phyloP scores from a whole-genome alignment of 2,888 invertebrate genomes.

The Scaptomyza polygonia region DNA sequence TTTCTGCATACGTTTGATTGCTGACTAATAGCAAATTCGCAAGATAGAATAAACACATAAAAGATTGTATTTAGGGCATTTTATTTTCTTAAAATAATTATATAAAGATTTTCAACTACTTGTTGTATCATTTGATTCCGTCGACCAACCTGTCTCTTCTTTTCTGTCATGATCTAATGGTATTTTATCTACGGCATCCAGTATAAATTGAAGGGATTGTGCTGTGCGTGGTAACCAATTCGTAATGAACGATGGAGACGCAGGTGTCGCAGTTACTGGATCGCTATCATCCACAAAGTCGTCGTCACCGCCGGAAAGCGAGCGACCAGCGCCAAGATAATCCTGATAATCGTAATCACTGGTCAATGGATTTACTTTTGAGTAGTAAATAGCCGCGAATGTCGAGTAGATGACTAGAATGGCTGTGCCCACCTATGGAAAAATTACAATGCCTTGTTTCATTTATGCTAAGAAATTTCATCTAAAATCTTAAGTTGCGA shows the following conservation, averaged over 20 bases:
- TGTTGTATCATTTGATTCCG: conserved; percentile 16
- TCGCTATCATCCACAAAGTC: conserved; percentile 80
- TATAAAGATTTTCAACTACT: conserved; percentile 38
- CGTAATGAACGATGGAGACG: conserved; percentile 53
- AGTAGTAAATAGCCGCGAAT: conserved; percentile 93
- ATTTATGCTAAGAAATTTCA: background rate
- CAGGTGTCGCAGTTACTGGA: conserved; percentile 11
- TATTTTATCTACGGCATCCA: conserved; percentile 84
- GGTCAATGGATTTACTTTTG: conserved; percentile 93
- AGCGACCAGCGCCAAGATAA: conserved; percentile 89
- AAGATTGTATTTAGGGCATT: conserved; percentile 20
- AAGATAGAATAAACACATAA: background rate
- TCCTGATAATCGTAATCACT: conserved; percentile 91
- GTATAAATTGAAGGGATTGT: conserved; percentile 82
- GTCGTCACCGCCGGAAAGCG: conserved; percentile 84
- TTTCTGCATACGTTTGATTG: background rate
- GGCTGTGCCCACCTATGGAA: conserved; percentile 90
- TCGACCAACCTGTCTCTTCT: conserved; percentile 55
- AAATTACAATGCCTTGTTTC: conserved; percentile 50
- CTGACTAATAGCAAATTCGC: background rate
- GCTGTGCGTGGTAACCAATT: conserved; percentile 81
- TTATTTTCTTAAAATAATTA: conserved; percentile 50
- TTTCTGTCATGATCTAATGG: conserved; percentile 69
- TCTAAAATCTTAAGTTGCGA: conserved; percentile 48
- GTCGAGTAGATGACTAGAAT: conserved; percentile 92